These are phyloP conservation scores for Sebastolobus altivelis DNA, from an alignment of 2,797 vertebrate genomes.

Conservation along the genomic window DNA sequence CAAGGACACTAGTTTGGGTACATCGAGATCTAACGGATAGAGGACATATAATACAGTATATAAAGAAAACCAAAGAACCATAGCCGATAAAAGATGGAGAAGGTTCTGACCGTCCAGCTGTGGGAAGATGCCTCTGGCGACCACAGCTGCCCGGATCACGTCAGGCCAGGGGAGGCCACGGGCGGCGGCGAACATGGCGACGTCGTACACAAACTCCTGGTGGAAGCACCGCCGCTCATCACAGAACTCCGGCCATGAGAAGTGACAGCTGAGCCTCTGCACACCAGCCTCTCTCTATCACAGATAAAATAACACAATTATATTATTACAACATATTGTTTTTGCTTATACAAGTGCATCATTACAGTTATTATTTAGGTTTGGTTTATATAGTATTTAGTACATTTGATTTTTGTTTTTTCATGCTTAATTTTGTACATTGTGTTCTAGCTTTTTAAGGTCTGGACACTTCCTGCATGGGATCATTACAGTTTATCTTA, in stretches of 20 bases:
- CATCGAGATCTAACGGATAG: slow-evolving; percentile 35
- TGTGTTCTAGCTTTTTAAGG: neutral
- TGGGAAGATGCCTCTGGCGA: slow-evolving; percentile 61
- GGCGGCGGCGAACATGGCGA: slow-evolving; percentile 25
- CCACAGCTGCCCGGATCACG: slow-evolving; percentile 45
- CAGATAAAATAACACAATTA: neutral
- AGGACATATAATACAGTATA: neutral
- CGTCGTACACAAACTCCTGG: slow-evolving; percentile 69
- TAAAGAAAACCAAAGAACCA: too few relatives aligned
- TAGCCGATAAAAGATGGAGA: too few relatives aligned
- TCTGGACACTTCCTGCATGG: neutral
- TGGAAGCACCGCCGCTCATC: slow-evolving; percentile 51
- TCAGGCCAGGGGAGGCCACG: slow-evolving; percentile 57
- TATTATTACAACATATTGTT: neutral
- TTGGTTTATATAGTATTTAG: neutral
- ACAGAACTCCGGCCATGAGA: slow-evolving; percentile 58
- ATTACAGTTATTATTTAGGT: neutral
- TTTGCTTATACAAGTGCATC: neutral
- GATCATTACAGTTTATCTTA: neutral
- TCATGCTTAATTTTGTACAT: neutral
- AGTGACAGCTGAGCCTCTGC: slow-evolving; percentile 61
- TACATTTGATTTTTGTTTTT: neutral
- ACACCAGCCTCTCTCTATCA: slow-evolving; percentile 60
- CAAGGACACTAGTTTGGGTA: slow-evolving; percentile 11
- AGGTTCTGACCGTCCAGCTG: slow-evolving; percentile 55